phyloP scores from a whole-genome alignment of 1,140 invertebrate genomes.

The Uloborus diversus region DNA sequence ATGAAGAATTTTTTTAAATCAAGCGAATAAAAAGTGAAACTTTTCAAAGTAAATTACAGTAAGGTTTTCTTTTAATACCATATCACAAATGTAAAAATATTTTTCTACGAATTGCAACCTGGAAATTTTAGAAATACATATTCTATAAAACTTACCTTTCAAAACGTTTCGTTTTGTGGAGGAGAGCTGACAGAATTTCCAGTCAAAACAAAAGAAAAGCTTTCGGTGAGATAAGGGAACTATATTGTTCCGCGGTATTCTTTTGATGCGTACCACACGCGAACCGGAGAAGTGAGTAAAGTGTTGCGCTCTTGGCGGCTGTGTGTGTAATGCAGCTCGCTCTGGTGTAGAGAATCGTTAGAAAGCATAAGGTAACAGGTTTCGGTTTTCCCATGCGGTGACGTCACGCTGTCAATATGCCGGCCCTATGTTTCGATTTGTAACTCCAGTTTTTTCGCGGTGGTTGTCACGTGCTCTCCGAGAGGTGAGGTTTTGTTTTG shows the following conservation, averaged over 20 bases:
- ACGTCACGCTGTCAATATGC: constrained; percentile 44
- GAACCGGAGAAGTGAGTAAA: neutral
- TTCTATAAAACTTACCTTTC: no score
- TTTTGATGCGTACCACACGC: constrained; percentile 6
- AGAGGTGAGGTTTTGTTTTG: neutral
- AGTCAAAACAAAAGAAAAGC: no score
- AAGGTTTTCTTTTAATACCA: no score
- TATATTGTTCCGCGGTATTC: constrained; percentile 7
- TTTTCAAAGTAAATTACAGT: no score
- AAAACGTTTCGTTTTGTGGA: no score
- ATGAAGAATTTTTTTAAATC: no score
- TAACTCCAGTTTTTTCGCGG: neutral
- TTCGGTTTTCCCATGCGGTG: constrained; percentile 50
- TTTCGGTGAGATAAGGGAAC: neutral
- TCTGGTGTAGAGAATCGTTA: constrained; percentile 34
- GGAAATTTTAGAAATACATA: no score
- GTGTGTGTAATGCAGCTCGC: constrained; percentile 8
- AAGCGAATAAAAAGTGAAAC: no score
- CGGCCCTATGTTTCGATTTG: constrained; percentile 11
- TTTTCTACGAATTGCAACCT: no score
- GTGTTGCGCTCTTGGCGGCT: constrained; percentile 10
- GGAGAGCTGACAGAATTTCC: no score
- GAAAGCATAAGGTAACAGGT: constrained; percentile 35
- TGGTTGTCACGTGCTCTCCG: neutral
- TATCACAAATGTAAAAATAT: no score